Percentiles rank a stretch among this genome's conserved stretches.
Evolutionary conservation across 2,113 vertebrate genomes (phyloP).

Genomic region (Agapornis roseicollis): DNA sequence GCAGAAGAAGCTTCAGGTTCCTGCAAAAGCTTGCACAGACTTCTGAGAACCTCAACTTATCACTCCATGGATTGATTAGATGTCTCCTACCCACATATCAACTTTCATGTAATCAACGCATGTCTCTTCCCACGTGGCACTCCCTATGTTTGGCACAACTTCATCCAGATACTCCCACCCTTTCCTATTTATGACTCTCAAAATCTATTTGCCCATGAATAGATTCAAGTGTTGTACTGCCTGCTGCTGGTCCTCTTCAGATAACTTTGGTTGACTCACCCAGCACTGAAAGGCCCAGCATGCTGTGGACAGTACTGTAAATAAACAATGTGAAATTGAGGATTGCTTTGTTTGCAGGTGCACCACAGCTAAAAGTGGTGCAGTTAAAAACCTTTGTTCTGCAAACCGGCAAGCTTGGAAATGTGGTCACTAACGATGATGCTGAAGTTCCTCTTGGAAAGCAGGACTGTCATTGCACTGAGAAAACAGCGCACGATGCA

Average conservation of each 20-base stretch:
- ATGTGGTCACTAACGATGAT: neutral
- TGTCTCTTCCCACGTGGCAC: constrained; percentile 29
- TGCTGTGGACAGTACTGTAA: neutral
- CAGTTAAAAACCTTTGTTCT: neutral
- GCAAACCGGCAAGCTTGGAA: neutral
- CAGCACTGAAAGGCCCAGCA: neutral
- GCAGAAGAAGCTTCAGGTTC: neutral
- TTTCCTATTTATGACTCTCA: constrained; percentile 59
- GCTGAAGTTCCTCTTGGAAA: neutral
- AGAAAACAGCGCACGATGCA: neutral
- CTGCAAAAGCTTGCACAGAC: neutral
- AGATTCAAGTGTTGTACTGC: constrained; percentile 10
- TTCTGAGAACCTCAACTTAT: constrained; percentile 6
- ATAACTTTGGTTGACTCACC: neutral
- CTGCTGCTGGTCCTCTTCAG: neutral
- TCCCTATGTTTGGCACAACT: constrained; percentile 52
- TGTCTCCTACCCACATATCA: constrained; percentile 39
- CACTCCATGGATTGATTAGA: constrained; percentile 29
- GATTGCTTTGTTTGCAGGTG: neutral
- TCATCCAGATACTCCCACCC: constrained; percentile 53
- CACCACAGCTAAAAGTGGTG: neutral
- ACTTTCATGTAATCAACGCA: constrained; percentile 3
- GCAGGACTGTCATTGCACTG: neutral
- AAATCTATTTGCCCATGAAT: constrained; percentile 25
- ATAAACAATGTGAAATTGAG: neutral